Evolutionary conservation across 2,113 vertebrate species (phyloP), one percentile per base, ranked within the genome.

Genomic region (Mormyrus lacerda): DNA sequence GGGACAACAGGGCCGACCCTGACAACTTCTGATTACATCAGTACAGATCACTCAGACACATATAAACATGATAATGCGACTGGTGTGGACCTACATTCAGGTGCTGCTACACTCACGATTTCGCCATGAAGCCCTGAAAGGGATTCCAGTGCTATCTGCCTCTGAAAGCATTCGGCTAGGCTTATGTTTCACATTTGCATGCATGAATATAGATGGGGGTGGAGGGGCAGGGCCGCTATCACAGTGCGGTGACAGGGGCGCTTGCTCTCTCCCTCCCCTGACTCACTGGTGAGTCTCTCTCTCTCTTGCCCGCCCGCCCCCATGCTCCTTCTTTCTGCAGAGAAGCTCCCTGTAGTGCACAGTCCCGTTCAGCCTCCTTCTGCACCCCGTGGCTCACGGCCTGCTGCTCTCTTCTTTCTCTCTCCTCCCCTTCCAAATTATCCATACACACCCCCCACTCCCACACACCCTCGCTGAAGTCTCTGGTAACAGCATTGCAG

Each of bases 151-250:
- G 27, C 69, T 76, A 19, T 76, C 15, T 35, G 69, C 15, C 73
- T 79, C 73, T 79, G 35, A 79, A 42, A 79, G 35, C 73, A 42
- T 42, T 79, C 6, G 15, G 31, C 17, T 79, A 87, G 93, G 88
- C 91, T 93, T 94, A 89, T 89, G 61, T 88, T 50, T 91, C 91
- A 84, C 42, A 91, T 93, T 94, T 93, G 91, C 92, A 92, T 35
- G 89, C 89, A 92, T 94, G 93, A 94, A 93, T 93, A 93, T 90
- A 93, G 87, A 91, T 89, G 90, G 86, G 65, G 73, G 27, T 13
- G 69, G 17, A 7, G 73, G 73, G 13, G 73, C 27, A 17, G 69
- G 69, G 27, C 1, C 3, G 31, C 31, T 76, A 31, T 35, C 35
- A 76, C 69, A 39, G 69, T 76, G 31, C 13, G 1, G 69, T 76